A percentile compares a stretch with the other conserved stretches of the same genome.
Conservation (phyloP, 2,797 vertebrate genomes). For the Myiothlypis chrysogaster region DNA sequence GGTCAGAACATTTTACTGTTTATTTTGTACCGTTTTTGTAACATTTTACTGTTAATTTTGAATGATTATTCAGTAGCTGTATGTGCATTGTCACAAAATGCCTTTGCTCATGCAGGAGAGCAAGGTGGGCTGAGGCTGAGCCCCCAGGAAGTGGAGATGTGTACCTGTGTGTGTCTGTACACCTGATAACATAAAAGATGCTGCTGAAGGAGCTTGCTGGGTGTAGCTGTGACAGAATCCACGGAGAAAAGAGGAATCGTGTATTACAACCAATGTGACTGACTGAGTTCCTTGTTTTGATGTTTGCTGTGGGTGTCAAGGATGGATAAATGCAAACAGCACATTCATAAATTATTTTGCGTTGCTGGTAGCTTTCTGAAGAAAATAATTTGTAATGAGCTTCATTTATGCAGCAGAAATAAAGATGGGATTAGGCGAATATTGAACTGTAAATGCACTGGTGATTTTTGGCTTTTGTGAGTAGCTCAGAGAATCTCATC, state of each 20-base stretch:
- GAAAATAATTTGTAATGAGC: constrained; percentile 62
- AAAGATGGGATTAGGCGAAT: constrained; percentile 64
- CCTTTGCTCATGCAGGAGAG: neutral
- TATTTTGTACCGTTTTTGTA: neutral
- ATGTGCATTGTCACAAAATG: neutral
- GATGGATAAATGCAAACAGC: constrained; percentile 59
- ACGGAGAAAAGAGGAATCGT: neutral
- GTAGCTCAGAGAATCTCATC: constrained; percentile 43
- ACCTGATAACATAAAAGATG: neutral
- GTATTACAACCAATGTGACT: constrained; percentile 42
- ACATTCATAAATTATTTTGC: constrained; percentile 61
- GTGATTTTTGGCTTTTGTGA: constrained; percentile 65
- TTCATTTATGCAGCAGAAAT: constrained; percentile 65
- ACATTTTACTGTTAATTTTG: accelerated
- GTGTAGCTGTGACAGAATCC: constrained; percentile 11
- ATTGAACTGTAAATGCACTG: constrained; percentile 64
- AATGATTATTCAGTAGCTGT: accelerated
- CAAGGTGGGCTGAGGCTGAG: neutral
- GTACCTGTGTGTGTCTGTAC: neutral
- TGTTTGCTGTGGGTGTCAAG: constrained; percentile 56
- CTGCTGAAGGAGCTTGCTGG: neutral
- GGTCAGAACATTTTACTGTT: neutral
- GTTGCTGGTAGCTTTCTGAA: constrained; percentile 58
- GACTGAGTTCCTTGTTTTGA: constrained; percentile 61
- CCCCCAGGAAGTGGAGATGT: neutral